A percentile compares a stretch with the other conserved stretches of the same genome.
phyloP scores from a whole-genome alignment of 2,888 invertebrate species.

The Phyllotreta striolata region DNA sequence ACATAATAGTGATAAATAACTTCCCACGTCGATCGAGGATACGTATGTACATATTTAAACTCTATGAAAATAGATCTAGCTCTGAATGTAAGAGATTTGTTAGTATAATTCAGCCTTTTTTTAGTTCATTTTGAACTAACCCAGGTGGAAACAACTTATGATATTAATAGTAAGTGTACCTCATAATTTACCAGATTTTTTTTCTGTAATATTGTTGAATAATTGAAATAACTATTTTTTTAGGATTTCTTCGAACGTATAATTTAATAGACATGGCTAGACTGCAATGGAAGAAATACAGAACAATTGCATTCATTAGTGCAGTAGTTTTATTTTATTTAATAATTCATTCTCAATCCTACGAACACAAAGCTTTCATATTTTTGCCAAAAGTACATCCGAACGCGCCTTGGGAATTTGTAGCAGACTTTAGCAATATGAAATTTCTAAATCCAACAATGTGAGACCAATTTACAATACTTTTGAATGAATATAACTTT shows the following conservation, averaged over 20 bases:
- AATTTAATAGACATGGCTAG: slow-evolving; percentile 47
- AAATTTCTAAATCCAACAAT: slow-evolving; percentile 75
- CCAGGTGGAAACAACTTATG: not conserved
- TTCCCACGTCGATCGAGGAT: slow-evolving; percentile 19
- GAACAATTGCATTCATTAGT: slow-evolving; percentile 45
- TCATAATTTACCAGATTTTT: no score
- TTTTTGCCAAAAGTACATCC: slow-evolving; percentile 67
- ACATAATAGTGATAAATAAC: slow-evolving; percentile 27
- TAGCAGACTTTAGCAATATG: slow-evolving; percentile 80
- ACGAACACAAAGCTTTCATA: slow-evolving; percentile 62
- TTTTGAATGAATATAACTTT: slow-evolving; percentile 1
- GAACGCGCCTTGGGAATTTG: slow-evolving; percentile 73
- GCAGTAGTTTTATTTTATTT: slow-evolving; percentile 51
- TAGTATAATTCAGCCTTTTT: slow-evolving; percentile 11
- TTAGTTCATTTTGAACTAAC: not conserved
- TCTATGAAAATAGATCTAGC: no score
- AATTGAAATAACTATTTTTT: no score
- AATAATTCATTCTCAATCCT: slow-evolving; percentile 52
- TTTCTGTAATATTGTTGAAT: no score
- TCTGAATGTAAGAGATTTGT: slow-evolving; percentile 10
- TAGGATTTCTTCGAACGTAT: no score
- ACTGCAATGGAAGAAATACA: slow-evolving; percentile 54
- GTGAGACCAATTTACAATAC: slow-evolving; percentile 62
- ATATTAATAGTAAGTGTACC: slow-evolving; percentile 3
- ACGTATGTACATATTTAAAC: no score